phyloP scores from a whole-genome alignment of 2,888 invertebrate species.

The Glyphotaelius pellucidus region DNA sequence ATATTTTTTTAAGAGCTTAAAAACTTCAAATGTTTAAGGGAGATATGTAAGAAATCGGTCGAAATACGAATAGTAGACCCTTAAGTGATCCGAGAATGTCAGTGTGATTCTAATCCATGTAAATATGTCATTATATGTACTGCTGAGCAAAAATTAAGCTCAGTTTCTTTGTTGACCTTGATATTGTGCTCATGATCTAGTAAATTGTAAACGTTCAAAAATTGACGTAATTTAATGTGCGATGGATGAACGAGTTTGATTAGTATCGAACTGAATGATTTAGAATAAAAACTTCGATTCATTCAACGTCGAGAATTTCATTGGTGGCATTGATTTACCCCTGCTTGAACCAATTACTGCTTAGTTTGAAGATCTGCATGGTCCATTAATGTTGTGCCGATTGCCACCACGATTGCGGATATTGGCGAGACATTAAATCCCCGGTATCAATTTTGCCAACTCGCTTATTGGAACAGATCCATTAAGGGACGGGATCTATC shows the following conservation, averaged over 20 bases:
- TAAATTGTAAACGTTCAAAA: too few relatives aligned
- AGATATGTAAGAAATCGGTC: too few relatives aligned
- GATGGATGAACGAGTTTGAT: neutral
- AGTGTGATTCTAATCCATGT: too few relatives aligned
- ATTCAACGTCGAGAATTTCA: neutral
- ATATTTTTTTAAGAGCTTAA: too few relatives aligned
- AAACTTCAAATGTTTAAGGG: too few relatives aligned
- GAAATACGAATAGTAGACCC: too few relatives aligned
- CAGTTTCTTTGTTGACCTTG: too few relatives aligned
- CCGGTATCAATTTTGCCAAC: conserved; percentile 61
- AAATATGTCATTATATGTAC: too few relatives aligned
- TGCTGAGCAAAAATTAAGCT: too few relatives aligned
- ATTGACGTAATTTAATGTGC: neutral
- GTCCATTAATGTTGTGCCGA: conserved; percentile 15
- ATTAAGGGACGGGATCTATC: conserved; percentile 47
- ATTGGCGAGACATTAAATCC: conserved; percentile 24
- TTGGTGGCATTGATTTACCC: neutral
- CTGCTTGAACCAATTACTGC: neutral
- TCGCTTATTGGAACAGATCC: conserved; percentile 60
- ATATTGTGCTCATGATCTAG: too few relatives aligned
- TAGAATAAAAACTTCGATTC: neutral
- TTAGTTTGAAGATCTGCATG: neutral
- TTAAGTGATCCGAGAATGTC: too few relatives aligned
- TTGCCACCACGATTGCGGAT: conserved; percentile 20
- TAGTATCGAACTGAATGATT: neutral